Evolutionary conservation across 2,797 vertebrate species (phyloP).

Genomic region (Clarias fuscus): DNA sequence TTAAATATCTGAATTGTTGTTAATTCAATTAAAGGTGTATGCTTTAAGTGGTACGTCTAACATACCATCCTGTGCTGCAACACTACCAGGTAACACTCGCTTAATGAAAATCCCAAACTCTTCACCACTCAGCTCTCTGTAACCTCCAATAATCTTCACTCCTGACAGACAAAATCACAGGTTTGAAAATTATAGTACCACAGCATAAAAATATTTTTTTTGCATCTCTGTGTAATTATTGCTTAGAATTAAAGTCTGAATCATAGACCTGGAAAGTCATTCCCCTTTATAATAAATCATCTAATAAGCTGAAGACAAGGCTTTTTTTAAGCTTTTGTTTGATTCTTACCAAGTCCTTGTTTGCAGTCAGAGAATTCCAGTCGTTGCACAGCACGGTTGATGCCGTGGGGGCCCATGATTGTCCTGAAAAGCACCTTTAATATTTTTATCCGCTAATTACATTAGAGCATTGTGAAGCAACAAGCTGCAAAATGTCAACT

Average conservation of each 20-base stretch:
- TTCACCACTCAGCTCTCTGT: slow-evolving; percentile 77
- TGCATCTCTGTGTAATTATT: neutral
- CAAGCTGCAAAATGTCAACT: neutral
- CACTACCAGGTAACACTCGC: slow-evolving; percentile 77
- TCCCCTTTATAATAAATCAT: neutral
- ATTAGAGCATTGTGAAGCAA: neutral
- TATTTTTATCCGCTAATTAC: neutral
- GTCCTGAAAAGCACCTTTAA: slow-evolving; percentile 71
- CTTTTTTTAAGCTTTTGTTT: neutral
- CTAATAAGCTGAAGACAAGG: neutral
- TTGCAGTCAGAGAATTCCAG: slow-evolving; percentile 81
- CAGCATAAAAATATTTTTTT: neutral
- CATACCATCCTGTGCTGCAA: slow-evolving; percentile 80
- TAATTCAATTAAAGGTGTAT: neutral
- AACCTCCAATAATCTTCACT: slow-evolving; percentile 85
- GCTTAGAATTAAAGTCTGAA: neutral
- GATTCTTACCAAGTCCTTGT: slow-evolving; percentile 80
- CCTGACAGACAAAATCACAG: slow-evolving; percentile 64
- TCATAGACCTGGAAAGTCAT: neutral
- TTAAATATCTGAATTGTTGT: slow-evolving; percentile 21
- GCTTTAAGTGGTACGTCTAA: neutral
- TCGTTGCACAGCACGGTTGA: slow-evolving; percentile 78
- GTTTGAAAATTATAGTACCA: neutral
- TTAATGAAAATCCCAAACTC: slow-evolving; percentile 87
- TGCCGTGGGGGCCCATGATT: slow-evolving; percentile 86